Conservation (phyloP, 2,797 vertebrate genomes). For the Centropyge bicolor region DNA sequence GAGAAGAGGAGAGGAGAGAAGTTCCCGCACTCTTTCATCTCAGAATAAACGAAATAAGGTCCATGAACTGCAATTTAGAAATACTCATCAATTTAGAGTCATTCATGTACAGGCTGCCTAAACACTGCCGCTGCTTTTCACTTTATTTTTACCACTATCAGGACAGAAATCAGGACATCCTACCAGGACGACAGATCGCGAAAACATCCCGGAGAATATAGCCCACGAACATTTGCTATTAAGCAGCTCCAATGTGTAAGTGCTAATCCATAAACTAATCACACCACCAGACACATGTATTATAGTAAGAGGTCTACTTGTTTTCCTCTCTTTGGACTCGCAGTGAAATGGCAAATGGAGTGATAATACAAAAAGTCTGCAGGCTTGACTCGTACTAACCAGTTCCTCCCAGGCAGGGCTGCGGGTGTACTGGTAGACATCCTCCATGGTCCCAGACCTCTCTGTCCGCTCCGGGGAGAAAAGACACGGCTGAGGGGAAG, state of each 20-base stretch:
- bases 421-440: conserved; percentile 86
- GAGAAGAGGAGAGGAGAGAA: not conserved
- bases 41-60: not conserved
- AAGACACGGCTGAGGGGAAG: conserved; percentile 52
- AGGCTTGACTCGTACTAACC: conserved; percentile 86
- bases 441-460: conserved; percentile 88
- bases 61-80: too few species aligned
- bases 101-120: too few species aligned
- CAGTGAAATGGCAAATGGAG: conserved; percentile 1
- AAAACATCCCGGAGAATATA: not conserved
- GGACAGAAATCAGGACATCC: not conserved
- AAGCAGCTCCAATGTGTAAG: conserved; percentile 10
- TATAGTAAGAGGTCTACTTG: not conserved
- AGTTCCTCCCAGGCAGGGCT: conserved; percentile 95
- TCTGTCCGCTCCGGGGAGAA: conserved; percentile 64
- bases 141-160: not conserved
- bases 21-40: not conserved
- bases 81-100: not conserved
- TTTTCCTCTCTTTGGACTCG: not conserved
- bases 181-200: too few species aligned
- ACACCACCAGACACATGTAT: too few species aligned
- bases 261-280: too few species aligned
- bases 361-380: conserved; percentile 19
- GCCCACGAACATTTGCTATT: not conserved
- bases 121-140: not conserved